Base-by-base conservation (phyloP, 2,888 invertebrate species). In the Drosophila ustulata region DNA sequence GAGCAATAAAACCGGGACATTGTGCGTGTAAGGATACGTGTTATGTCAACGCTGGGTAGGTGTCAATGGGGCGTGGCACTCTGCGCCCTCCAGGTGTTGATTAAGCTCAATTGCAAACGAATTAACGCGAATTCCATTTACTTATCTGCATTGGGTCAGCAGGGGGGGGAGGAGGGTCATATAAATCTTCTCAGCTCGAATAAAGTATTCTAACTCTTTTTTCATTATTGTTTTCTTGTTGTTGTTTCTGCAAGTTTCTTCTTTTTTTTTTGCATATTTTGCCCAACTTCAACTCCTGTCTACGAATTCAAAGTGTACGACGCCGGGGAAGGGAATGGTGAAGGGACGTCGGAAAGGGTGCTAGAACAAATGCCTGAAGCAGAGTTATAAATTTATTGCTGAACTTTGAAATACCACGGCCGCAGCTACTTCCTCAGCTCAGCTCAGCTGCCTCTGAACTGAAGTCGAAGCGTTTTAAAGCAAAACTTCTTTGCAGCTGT, bases 341-440 rank as follows among this genome's bases (percentile, higher is more conserved):
- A 1, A 45, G 18, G 45, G 47, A 26, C 18, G 26, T 3, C 2
- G 26, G n/a, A 26, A 7, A 8, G 34, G 45, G 32, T 53, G 51
- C 41, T 52, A 70, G 58, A 75, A 58, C 58, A 64, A 73, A 64
- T 73, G 81, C 78, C 63, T 71, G 55, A 52, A 71, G 81, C 75
- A 56, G 61, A 52, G 81, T 65, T 75, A 82, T 80, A 78, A 85
- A 85, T 85, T 85, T 85, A 86, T 84, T 82, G 81, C 82, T 71
- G 71, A 86, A 85, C 84, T 86, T 84, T 81, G 80, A 81, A 86
- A 84, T 86, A 82, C 85, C 83, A 71, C 74, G 77, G 83, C 77
- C 75, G 64, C 78, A 71, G 63, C 66, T 30, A 52, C 63, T 67
- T 65, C 74, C 61, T 63, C 70, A 51, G 57, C 52, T 45, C 49